Evolutionary conservation across 2,888 invertebrate species (phyloP), one percentile per base, ranked within the genome.

Genomic region (Perithous albicinctus): DNA sequence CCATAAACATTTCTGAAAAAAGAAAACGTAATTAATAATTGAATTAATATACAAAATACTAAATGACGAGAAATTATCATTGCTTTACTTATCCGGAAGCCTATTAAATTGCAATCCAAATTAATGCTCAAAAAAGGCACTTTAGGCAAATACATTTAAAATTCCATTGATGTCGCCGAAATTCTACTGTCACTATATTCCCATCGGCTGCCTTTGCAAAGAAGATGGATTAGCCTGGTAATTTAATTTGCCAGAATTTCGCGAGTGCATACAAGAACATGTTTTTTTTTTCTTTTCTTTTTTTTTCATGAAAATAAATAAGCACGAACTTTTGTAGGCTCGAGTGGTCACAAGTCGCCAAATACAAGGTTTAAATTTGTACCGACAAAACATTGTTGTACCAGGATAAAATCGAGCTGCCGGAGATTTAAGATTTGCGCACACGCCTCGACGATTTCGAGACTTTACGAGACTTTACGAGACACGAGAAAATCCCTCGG

Each of bases 161-260:
- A 85, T 88, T 85, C 79, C 83, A 80, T 87, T 86, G 87, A 86
- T 84, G 83, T 86, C 76, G 81, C 82, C 86, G 88, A 54, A 48
- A 61, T 35, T 18, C 15, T 56, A 18, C 38, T 72, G 10, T 18
- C 18, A 38, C n/a, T 18, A 63, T 54, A n/a, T n/a, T n/a, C n/a
- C n/a, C 32, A 15, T 26, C 61, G 61, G 38, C 26, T 4, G 48
- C 23, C n/a, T 61, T 23, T 23, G 51, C 32, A 61, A 38, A 35
- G 54, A 35, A 78, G 70, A 79, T 79, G 86, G 84, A 86, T 85
- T 84, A 88, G 79, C 75, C 35, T 66, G 80, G 87, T 89, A 88
- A 89, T 89, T 87, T 89, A 83, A 87, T 89, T 87, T 85, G 79
- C 78, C 56, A 63, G 43, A 38, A 41, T 81, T 73, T 75, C 35